These are phyloP conservation scores for Kryphioiulus occultus DNA, from an alignment of 2,888 invertebrate species.

Conservation along the genomic window DNA sequence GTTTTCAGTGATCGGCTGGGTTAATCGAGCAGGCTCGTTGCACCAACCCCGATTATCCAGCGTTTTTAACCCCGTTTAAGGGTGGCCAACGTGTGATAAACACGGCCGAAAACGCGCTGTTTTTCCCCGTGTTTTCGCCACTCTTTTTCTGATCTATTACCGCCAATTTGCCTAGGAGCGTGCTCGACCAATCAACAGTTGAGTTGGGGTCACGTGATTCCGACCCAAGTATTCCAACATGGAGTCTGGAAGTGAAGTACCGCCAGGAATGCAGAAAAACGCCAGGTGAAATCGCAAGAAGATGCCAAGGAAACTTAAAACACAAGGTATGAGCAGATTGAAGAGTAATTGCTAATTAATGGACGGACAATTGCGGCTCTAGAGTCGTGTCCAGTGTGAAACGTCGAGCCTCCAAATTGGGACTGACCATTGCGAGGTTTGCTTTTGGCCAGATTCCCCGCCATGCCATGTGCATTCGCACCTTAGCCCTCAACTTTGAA, in stretches of 20 bases:
- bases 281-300: conserved; percentile 57
- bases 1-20: background rate
- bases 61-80: background rate
- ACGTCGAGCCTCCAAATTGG: background rate
- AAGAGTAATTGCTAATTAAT: conserved; percentile 37
- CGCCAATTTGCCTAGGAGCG: conserved; percentile 53
- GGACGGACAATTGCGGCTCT: background rate
- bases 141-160: conserved; percentile 50
- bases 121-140: background rate
- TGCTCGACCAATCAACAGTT: conserved; percentile 50
- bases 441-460: conserved; percentile 44
- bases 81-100: background rate
- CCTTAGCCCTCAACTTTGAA: conserved; percentile 30
- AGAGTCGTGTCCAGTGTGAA: background rate
- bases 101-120: background rate
- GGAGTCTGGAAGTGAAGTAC: conserved; percentile 55
- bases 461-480: conserved; percentile 53
- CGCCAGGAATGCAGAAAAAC: conserved; percentile 57
- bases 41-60: background rate
- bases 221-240: conserved; percentile 57
- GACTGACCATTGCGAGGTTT: conserved; percentile 44
- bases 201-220: conserved; percentile 56
- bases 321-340: conserved; percentile 55
- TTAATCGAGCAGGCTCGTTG: background rate
- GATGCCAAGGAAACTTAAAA: conserved; percentile 57